A percentile compares a stretch with the other conserved stretches of the same genome.
Conservation (phyloP, 2,888 invertebrate species). For the Apamea epomidion region DNA sequence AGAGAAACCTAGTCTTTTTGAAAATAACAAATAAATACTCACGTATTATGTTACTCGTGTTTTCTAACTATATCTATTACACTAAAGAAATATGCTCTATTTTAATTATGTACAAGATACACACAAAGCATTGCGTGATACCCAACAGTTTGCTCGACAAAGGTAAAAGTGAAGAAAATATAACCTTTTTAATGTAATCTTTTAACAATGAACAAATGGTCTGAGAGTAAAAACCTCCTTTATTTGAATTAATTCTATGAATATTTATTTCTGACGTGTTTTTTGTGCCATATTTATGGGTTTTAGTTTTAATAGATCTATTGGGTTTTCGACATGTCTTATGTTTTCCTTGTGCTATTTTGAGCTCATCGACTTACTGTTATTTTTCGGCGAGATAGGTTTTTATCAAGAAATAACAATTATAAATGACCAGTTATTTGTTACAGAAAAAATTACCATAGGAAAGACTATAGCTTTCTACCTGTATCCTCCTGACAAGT, state of each 20-base stretch:
- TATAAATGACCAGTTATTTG: not conserved
- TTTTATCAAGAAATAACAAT: not conserved
- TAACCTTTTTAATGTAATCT: not conserved
- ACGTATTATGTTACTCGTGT: constrained; percentile 13
- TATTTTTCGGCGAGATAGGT: not conserved
- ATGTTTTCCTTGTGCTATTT: constrained; percentile 44
- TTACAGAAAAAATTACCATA: not conserved
- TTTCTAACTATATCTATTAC: not conserved
- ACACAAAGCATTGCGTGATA: constrained; percentile 36
- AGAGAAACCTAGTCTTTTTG: not conserved
- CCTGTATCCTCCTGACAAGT: not conserved
- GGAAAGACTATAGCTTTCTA: not conserved
- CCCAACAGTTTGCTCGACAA: not conserved
- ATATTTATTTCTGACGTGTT: constrained; percentile 2
- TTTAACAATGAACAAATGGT: constrained; percentile 9
- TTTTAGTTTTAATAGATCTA: constrained; percentile 10
- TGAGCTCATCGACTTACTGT: not conserved
- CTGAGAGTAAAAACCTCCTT: not conserved
- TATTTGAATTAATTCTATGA: constrained; percentile 8
- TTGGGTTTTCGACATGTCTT: constrained; percentile 14
- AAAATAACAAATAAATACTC: constrained; percentile 13
- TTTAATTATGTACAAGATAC: constrained; percentile 18
- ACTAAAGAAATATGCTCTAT: constrained; percentile 1
- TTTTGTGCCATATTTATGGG: constrained; percentile 1
- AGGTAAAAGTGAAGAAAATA: constrained; percentile 15